Evolutionary conservation across 2,113 vertebrate species (phyloP).

Genomic region (Typhlomys cinereus): DNA sequence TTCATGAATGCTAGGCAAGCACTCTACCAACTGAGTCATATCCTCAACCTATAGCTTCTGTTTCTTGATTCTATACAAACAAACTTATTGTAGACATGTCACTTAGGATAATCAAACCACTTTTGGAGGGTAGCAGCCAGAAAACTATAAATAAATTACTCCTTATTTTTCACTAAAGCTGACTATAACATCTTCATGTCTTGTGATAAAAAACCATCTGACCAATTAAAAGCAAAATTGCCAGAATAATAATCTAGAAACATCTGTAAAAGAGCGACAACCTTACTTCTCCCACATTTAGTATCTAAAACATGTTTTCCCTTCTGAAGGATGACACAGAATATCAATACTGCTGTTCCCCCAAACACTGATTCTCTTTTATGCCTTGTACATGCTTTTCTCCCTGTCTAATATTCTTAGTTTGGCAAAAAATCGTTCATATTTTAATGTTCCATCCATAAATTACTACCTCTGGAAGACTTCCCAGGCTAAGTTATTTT

Average conservation of each 20-base stretch:
- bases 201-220: slow-evolving; percentile 51
- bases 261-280: not conserved
- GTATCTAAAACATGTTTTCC: slow-evolving; percentile 11
- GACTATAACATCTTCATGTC: slow-evolving; percentile 36
- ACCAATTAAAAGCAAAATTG: slow-evolving; percentile 51
- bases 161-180: slow-evolving; percentile 56
- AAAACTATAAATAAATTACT: slow-evolving; percentile 43
- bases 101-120: slow-evolving; percentile 35
- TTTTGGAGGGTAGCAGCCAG: slow-evolving; percentile 34
- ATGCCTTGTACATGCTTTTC: not conserved
- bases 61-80: slow-evolving; percentile 53
- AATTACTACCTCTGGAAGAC: slow-evolving; percentile 49
- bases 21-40: not conserved
- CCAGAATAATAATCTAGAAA: slow-evolving; percentile 52
- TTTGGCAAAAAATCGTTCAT: slow-evolving; percentile 45
- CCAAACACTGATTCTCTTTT: slow-evolving; percentile 30
- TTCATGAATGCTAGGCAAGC: not conserved
- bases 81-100: slow-evolving; percentile 4
- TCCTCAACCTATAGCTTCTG: not conserved
- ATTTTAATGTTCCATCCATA: slow-evolving; percentile 57
- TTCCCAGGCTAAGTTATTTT: slow-evolving; percentile 50
- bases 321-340: not conserved
- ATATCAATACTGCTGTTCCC: not conserved
- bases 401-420: slow-evolving; percentile 37
- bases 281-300: not conserved